These are phyloP conservation scores for Poeciliopsis paucimaculata DNA, from an alignment of 2,797 vertebrate genomes.

Conservation along the genomic window DNA sequence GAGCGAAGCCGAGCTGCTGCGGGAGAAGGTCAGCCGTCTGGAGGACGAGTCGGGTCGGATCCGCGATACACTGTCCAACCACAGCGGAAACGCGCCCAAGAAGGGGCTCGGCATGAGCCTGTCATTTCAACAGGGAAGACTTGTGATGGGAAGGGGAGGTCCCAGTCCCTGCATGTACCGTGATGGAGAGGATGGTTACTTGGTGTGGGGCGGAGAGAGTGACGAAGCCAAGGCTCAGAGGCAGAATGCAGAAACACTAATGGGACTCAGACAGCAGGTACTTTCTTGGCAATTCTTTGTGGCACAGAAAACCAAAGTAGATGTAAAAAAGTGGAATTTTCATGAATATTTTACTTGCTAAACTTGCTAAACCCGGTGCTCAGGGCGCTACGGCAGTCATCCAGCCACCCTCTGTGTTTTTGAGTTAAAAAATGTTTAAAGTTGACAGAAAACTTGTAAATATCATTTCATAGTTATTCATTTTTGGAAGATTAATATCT, in stretches of 20 bases:
- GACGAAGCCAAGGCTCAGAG: slow-evolving; percentile 85
- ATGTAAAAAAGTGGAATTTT: neutral
- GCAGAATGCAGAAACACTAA: slow-evolving; percentile 77
- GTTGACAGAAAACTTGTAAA: too few relatives aligned
- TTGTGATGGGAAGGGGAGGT: slow-evolving; percentile 55
- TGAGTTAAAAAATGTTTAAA: too few relatives aligned
- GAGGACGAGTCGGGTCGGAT: slow-evolving; percentile 87
- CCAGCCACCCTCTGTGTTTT: too few relatives aligned
- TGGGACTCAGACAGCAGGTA: slow-evolving; percentile 86
- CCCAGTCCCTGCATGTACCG: slow-evolving; percentile 74
- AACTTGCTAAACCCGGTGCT: neutral
- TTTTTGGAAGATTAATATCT: too few relatives aligned
- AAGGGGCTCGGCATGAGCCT: slow-evolving; percentile 78
- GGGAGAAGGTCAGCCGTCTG: slow-evolving; percentile 88
- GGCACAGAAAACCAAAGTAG: neutral
- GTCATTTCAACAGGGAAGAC: slow-evolving; percentile 67
- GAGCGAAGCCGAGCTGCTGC: slow-evolving; percentile 92
- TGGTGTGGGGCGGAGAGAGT: slow-evolving; percentile 86
- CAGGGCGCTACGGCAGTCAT: too few relatives aligned
- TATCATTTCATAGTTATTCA: too few relatives aligned
- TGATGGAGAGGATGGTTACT: slow-evolving; percentile 77
- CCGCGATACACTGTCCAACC: slow-evolving; percentile 70
- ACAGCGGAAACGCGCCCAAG: slow-evolving; percentile 44
- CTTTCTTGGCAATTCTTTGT: neutral
- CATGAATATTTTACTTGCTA: neutral